phyloP scores from a whole-genome alignment of 2,113 vertebrate genomes.

The Pogona vitticeps region DNA sequence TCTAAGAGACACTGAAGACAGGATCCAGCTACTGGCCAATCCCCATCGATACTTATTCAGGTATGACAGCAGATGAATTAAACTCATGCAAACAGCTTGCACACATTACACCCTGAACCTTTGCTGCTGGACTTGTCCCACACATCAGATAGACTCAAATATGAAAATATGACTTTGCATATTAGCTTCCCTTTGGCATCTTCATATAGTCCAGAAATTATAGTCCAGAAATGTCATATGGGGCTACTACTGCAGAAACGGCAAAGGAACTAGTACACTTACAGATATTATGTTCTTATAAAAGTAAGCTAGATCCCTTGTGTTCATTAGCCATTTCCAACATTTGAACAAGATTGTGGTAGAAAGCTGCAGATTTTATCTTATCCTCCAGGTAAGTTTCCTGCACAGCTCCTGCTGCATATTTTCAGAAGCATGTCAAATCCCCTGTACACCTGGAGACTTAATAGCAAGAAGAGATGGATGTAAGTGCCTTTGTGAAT shows the following conservation, averaged over 20 bases:
- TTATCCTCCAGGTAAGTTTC: neutral
- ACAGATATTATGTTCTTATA: neutral
- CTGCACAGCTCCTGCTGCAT: neutral
- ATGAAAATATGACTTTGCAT: neutral
- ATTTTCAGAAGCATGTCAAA: neutral
- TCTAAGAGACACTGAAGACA: neutral
- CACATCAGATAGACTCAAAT: neutral
- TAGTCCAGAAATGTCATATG: neutral
- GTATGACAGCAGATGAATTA: neutral
- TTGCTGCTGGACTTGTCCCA: neutral
- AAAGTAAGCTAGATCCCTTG: neutral
- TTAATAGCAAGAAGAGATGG: neutral
- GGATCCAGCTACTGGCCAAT: neutral
- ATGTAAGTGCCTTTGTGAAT: neutral
- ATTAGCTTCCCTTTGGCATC: neutral
- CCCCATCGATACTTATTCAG: neutral
- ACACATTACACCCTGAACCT: neutral
- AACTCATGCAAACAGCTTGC: neutral
- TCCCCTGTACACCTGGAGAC: neutral
- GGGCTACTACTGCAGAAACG: neutral
- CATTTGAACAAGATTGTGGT: neutral
- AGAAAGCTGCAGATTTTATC: neutral
- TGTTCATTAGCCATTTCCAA: neutral
- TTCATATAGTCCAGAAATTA: neutral
- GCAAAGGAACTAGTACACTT: neutral